Conservation (phyloP, 2,113 vertebrate species). For the Archilochus colubris region DNA sequence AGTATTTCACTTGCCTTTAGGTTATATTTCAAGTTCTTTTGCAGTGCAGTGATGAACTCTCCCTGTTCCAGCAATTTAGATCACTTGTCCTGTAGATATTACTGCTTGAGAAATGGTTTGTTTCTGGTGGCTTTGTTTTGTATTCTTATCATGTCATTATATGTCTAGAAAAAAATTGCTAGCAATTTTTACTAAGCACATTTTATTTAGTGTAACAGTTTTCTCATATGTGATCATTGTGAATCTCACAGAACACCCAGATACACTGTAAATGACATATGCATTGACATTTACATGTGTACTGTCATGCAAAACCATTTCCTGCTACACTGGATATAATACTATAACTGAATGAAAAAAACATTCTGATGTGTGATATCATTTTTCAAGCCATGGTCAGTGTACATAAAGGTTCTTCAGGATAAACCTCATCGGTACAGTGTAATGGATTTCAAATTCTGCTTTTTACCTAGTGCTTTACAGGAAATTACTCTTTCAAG, state of each 20-base stretch:
- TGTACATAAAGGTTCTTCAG: constrained; percentile 69
- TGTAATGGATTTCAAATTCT: constrained; percentile 65
- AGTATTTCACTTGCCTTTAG: constrained; percentile 85
- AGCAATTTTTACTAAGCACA: constrained; percentile 78
- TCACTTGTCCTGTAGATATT: constrained; percentile 87
- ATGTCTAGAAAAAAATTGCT: constrained; percentile 77
- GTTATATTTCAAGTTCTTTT: constrained; percentile 93
- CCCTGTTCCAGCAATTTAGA: constrained; percentile 90
- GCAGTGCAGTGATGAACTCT: constrained; percentile 88
- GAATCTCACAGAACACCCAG: constrained; percentile 72
- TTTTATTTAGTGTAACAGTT: constrained; percentile 80
- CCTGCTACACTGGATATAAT: constrained; percentile 81
- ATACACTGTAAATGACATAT: constrained; percentile 80
- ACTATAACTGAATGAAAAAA: constrained; percentile 67
- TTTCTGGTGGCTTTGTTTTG: constrained; percentile 87
- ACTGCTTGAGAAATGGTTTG: constrained; percentile 85
- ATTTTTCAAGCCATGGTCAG: constrained; percentile 74
- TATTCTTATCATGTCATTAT: constrained; percentile 78
- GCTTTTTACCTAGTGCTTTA: constrained; percentile 56
- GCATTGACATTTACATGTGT: constrained; percentile 90
- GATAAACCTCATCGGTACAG: constrained; percentile 62
- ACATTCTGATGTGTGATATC: constrained; percentile 65
- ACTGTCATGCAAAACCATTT: constrained; percentile 86
- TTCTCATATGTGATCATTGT: constrained; percentile 63
- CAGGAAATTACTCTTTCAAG: constrained; percentile 56